A percentile compares a stretch with the other conserved stretches of the same genome.
Evolutionary conservation across 2,113 vertebrate species (phyloP).

Genomic region (Podarcis raffonei): DNA sequence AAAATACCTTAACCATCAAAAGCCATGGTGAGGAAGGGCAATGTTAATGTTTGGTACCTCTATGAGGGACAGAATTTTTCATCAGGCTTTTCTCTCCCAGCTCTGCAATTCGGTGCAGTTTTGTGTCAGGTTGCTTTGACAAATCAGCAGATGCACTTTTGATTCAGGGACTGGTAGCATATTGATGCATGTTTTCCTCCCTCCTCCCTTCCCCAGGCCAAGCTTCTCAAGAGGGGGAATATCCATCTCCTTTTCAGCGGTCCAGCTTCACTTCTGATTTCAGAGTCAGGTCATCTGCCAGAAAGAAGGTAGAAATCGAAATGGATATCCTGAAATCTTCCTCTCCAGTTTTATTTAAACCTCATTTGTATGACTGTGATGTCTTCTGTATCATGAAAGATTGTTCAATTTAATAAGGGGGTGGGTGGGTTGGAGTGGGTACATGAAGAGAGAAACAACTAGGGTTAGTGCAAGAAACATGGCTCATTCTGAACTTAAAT

Average conservation of each 20-base stretch:
- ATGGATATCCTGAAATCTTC: neutral
- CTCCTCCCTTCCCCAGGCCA: neutral
- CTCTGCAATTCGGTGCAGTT: too few relatives aligned
- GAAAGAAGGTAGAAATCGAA: neutral
- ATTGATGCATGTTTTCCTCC: neutral
- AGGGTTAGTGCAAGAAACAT: too few relatives aligned
- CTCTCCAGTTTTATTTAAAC: neutral
- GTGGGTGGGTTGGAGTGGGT: neutral
- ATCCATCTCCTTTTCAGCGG: neutral
- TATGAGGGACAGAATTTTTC: too few relatives aligned
- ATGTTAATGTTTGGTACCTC: too few relatives aligned
- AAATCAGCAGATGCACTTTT: neutral
- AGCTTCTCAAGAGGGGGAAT: neutral
- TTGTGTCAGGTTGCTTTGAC: neutral
- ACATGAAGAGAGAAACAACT: conserved; percentile 11
- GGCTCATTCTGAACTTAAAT: too few relatives aligned
- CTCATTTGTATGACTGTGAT: conserved; percentile 23
- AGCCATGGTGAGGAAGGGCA: too few relatives aligned
- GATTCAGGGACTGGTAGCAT: conserved; percentile 1
- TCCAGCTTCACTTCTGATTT: neutral
- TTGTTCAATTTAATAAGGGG: conserved; percentile 3
- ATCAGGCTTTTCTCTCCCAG: too few relatives aligned
- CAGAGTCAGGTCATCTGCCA: fast-evolving
- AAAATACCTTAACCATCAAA: too few relatives aligned
- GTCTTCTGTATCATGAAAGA: conserved; percentile 16